Percentiles rank a stretch among this genome's conserved stretches.
Conservation (phyloP, 2,113 vertebrate species). For the Forbesichthys papilliferus region DNA sequence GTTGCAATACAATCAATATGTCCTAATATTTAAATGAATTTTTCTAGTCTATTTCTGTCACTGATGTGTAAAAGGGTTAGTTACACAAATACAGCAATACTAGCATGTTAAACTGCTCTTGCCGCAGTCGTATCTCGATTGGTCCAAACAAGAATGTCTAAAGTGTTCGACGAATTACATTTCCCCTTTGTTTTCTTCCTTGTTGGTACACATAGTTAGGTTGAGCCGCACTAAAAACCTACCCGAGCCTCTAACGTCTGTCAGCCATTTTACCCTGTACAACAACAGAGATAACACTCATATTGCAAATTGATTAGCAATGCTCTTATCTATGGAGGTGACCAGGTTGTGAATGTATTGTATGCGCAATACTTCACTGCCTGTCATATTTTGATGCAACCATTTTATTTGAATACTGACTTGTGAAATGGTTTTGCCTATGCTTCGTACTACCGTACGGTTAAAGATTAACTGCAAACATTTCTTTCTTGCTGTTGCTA, state of each 20-base stretch:
- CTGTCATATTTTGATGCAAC: constrained; percentile 36
- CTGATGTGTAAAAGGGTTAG: no score
- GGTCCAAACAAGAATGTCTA: constrained; percentile 39
- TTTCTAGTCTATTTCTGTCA: no score
- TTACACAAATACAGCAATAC: constrained; percentile 24
- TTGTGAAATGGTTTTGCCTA: constrained; percentile 30
- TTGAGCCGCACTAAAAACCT: constrained; percentile 78
- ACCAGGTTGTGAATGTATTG: constrained; percentile 34
- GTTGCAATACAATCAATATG: no score
- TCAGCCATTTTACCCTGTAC: constrained; percentile 81
- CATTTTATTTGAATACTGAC: constrained; percentile 29
- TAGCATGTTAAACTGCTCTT: constrained; percentile 20
- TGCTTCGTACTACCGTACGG: constrained; percentile 41
- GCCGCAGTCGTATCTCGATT: constrained; percentile 40
- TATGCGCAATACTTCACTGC: constrained; percentile 33
- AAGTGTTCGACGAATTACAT: constrained; percentile 56
- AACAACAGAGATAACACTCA: constrained; percentile 66
- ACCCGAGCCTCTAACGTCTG: constrained; percentile 73
- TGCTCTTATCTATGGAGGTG: constrained; percentile 60
- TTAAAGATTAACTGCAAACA: constrained; percentile 39
- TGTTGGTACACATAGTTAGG: constrained; percentile 76
- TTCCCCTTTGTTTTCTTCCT: constrained; percentile 34
- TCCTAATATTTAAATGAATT: no score
- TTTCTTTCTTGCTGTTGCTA: constrained; percentile 47
- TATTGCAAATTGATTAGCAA: constrained; percentile 69